These are phyloP conservation scores for Patella ulyssiponensis DNA, from an alignment of 2,888 invertebrate genomes.

Conservation along the genomic window DNA sequence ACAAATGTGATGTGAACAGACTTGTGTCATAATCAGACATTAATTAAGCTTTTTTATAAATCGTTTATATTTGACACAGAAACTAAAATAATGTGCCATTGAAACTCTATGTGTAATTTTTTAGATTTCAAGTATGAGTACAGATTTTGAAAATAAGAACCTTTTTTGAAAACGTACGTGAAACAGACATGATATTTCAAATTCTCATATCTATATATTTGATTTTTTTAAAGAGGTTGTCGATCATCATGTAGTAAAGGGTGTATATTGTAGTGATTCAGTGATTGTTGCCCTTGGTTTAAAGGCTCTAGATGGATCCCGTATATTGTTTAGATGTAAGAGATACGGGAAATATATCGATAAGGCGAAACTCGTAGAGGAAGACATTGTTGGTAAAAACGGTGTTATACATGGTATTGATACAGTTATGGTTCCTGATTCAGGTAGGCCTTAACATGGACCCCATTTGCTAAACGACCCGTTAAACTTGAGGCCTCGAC, in stretches of 20 bases:
- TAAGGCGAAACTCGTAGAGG: constrained; percentile 68
- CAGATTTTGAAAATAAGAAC: background rate
- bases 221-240: constrained; percentile 70
- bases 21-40: no score
- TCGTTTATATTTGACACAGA: no score
- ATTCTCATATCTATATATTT: background rate
- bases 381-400: constrained; percentile 72
- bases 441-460: constrained; percentile 63
- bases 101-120: no score
- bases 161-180: background rate
- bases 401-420: constrained; percentile 74
- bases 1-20: no score
- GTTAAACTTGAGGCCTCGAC: no score
- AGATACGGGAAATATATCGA: constrained; percentile 71
- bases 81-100: no score
- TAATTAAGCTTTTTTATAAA: no score
- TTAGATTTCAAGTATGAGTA: no score
- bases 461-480: no score
- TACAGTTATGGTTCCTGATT: constrained; percentile 73
- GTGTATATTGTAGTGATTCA: constrained; percentile 73
- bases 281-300: constrained; percentile 73
- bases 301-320: constrained; percentile 69
- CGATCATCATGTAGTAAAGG: constrained; percentile 73
- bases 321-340: constrained; percentile 73
- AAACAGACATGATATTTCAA: background rate